These are phyloP conservation scores for Melanotus villosus DNA, from an alignment of 2,888 invertebrate species.

Conservation along the genomic window DNA sequence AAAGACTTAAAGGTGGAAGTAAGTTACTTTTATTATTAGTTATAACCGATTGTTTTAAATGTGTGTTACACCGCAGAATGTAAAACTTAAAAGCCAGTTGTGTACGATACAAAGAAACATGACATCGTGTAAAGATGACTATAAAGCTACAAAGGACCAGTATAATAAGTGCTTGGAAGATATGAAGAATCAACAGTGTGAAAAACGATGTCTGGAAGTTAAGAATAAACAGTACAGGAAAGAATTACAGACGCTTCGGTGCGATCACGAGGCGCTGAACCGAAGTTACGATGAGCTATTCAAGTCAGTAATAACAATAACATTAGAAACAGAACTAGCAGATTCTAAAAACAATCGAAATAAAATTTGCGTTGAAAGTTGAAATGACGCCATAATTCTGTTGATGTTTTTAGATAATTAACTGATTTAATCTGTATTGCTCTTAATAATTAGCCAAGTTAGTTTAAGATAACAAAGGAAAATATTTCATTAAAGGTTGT, in stretches of 20 bases:
- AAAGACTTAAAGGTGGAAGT: no score
- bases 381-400: no score
- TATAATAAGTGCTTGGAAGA: constrained; percentile 57
- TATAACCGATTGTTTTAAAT: no score
- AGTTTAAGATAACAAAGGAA: no score
- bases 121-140: background rate
- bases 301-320: constrained; percentile 59
- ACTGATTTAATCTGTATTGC: no score
- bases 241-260: constrained; percentile 59
- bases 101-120: no score
- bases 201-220: constrained; percentile 58
- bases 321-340: constrained; percentile 61
- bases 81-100: no score
- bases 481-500: no score
- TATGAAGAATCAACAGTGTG: constrained; percentile 55
- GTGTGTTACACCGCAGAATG: no score
- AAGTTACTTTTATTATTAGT: no score
- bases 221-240: constrained; percentile 59
- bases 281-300: constrained; percentile 58
- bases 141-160: constrained; percentile 4
- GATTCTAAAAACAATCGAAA: constrained; percentile 60
- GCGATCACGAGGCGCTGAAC: constrained; percentile 51
- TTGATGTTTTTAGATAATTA: no score
- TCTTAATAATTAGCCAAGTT: no score
- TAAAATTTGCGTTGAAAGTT: constrained; percentile 64